A percentile compares a stretch with the other conserved stretches of the same genome.
Conservation (phyloP, 2,797 vertebrate species). For the Amphiprion clarkii region DNA sequence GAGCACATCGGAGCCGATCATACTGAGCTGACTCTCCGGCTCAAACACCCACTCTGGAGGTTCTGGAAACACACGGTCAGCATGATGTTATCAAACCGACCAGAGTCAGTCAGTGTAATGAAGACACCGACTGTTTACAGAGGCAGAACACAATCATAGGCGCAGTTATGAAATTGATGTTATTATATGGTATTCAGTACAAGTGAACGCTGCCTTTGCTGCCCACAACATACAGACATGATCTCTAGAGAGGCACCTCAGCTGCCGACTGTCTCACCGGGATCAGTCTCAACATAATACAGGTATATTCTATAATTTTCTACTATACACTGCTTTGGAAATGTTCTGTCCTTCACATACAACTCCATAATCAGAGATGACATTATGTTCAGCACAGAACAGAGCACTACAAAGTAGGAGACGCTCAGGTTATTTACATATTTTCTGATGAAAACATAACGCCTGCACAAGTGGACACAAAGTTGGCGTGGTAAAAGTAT, state of each 20-base stretch:
- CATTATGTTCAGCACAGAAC: not conserved
- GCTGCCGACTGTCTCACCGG: not conserved
- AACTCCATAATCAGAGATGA: not conserved
- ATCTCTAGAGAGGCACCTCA: not conserved
- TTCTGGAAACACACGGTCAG: constrained; percentile 81
- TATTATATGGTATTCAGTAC: not conserved
- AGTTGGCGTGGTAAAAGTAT: not conserved
- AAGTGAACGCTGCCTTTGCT: constrained; percentile 14
- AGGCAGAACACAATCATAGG: not conserved
- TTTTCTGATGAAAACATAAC: not conserved
- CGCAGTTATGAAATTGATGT: not conserved
- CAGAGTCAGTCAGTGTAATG: not conserved
- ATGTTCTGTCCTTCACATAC: not conserved
- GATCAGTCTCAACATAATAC: not conserved
- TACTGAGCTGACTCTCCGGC: constrained; percentile 89
- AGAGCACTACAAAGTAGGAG: not conserved
- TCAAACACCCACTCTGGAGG: constrained; percentile 91
- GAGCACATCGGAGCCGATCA: constrained; percentile 86
- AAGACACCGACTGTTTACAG: constrained; percentile 8
- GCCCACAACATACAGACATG: constrained; percentile 1
- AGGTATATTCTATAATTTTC: not conserved
- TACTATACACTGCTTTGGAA: not conserved
- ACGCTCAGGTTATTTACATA: not conserved
- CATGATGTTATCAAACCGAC: constrained; percentile 33
- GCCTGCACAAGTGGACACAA: not conserved